Conservation (phyloP, 23 tunicate species). For the Styela plicata region DNA sequence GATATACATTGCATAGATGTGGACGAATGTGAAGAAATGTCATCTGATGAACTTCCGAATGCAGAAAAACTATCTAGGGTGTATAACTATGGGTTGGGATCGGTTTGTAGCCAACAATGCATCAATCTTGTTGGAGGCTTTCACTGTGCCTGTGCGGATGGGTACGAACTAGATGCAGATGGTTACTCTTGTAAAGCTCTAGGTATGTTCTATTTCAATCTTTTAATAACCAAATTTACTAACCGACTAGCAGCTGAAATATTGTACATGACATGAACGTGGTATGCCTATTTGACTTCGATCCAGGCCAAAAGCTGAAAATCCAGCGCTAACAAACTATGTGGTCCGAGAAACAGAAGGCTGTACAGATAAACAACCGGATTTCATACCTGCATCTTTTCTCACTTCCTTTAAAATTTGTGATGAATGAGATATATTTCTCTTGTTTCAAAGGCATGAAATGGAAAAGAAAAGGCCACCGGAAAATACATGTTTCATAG, state of each 20-base stretch:
- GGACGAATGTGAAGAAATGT: slow-evolving; percentile 28
- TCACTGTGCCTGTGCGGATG: slow-evolving; percentile 26
- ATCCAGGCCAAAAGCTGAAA: slow-evolving; percentile 32
- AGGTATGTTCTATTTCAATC: neutral
- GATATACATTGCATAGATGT: slow-evolving; percentile 11
- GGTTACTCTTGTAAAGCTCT: slow-evolving; percentile 18
- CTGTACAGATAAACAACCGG: slow-evolving; percentile 1
- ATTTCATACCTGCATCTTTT: slow-evolving; percentile 29
- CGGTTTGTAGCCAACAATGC: slow-evolving; percentile 19
- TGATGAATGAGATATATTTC: too few species aligned
- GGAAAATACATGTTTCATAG: slow-evolving; percentile 51
- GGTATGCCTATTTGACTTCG: slow-evolving; percentile 68
- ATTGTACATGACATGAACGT: slow-evolving; percentile 36
- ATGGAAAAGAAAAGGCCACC: slow-evolving; percentile 42
- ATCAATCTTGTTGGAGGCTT: slow-evolving; percentile 4
- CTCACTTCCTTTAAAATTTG: slow-evolving; percentile 29
- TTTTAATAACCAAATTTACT: too few species aligned
- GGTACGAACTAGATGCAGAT: slow-evolving; percentile 11
- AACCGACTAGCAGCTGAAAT: too few species aligned
- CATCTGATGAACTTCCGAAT: neutral
- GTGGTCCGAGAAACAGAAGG: slow-evolving; percentile 50
- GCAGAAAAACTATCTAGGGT: slow-evolving; percentile 4
- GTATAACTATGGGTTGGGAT: slow-evolving; percentile 2
- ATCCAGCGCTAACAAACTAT: slow-evolving; percentile 60
- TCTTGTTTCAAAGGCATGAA: slow-evolving; percentile 45